These are phyloP conservation scores for Neoitamus cyanurus DNA, from an alignment of 2,888 invertebrate species.

Conservation along the genomic window DNA sequence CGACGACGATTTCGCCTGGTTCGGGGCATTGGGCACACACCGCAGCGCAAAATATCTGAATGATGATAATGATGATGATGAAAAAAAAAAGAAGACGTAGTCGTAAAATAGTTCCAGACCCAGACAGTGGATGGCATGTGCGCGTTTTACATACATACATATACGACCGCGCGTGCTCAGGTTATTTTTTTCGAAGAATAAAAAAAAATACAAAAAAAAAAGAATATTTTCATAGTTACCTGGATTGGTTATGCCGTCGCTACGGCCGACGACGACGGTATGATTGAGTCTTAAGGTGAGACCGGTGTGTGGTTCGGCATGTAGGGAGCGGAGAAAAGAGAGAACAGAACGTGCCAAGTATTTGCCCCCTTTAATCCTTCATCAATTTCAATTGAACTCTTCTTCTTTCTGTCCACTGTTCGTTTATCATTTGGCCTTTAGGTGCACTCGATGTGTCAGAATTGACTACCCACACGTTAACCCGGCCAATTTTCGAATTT, in stretches of 20 bases:
- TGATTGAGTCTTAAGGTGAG: neutral
- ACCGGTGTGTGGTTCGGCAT: neutral
- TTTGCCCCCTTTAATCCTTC: slow-evolving; percentile 28
- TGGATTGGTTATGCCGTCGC: neutral
- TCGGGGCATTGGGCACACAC: too few relatives aligned
- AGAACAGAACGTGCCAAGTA: neutral
- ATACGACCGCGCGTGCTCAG: neutral
- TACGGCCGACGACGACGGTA: neutral
- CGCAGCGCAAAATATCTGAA: neutral
- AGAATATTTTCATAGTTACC: neutral
- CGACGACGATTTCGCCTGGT: neutral
- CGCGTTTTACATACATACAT: neutral
- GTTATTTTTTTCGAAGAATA: neutral
- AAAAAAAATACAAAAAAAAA: neutral
- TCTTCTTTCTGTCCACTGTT: neutral
- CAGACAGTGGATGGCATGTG: neutral
- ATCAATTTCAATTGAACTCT: slow-evolving; percentile 34
- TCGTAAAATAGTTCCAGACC: neutral
- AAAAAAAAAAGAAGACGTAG: neutral
- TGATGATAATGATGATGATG: neutral
- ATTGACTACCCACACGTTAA: neutral
- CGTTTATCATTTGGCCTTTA: neutral
- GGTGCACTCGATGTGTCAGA: neutral
- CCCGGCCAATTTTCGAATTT: neutral
- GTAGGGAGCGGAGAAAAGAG: neutral